phyloP scores from a whole-genome alignment of 2,888 invertebrate genomes.

The Nycteola revayana region DNA sequence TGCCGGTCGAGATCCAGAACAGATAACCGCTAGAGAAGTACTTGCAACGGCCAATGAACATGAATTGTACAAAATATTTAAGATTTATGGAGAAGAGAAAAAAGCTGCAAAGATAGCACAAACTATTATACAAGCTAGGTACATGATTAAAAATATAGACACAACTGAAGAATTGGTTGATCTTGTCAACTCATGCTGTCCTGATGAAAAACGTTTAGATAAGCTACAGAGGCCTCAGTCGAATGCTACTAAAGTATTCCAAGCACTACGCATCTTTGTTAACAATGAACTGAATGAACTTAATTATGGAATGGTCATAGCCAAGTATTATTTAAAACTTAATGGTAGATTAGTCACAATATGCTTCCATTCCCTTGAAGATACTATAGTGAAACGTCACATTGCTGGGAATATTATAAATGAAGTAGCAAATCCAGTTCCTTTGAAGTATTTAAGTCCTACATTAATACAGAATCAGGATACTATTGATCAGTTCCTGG shows the following conservation, averaged over 20 bases:
- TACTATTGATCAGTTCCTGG: conserved; percentile 83
- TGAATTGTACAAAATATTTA: conserved; percentile 92
- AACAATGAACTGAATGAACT: conserved; percentile 98
- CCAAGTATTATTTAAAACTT: conserved; percentile 88
- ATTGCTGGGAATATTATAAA: conserved; percentile 89
- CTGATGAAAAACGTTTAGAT: conserved; percentile 83
- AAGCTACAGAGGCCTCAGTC: conserved; percentile 89
- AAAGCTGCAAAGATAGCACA: conserved; percentile 92
- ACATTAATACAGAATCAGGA: conserved; percentile 81
- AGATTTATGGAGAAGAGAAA: conserved; percentile 95
- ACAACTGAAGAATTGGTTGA: conserved; percentile 92
- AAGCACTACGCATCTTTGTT: conserved; percentile 96
- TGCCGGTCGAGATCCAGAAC: conserved; percentile 84
- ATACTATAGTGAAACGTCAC: conserved; percentile 95
- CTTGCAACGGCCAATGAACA: conserved; percentile 89
- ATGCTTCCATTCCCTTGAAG: conserved; percentile 96
- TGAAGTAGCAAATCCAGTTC: conserved; percentile 86
- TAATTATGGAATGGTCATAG: conserved; percentile 91
- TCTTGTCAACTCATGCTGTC: conserved; percentile 84
- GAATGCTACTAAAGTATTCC: conserved; percentile 94
- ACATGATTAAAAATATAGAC: conserved; percentile 87
- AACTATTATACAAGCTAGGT: conserved; percentile 92
- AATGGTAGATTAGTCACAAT: conserved; percentile 91
- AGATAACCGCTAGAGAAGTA: conserved; percentile 93
- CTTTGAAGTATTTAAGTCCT: conserved; percentile 87